These are phyloP conservation scores for Steromphala cineraria DNA, from an alignment of 2,888 invertebrate genomes.

Conservation along the genomic window DNA sequence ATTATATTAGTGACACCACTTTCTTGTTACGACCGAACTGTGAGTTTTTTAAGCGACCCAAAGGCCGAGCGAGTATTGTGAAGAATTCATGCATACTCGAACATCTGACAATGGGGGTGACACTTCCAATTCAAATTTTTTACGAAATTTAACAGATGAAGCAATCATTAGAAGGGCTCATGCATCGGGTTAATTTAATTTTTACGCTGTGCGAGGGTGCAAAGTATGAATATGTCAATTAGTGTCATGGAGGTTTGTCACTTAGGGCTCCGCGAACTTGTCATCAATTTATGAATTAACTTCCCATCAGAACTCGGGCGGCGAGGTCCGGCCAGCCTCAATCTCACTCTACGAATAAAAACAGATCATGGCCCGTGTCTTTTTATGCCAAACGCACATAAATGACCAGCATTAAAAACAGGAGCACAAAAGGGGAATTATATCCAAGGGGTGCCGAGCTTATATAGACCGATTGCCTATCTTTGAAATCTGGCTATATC, in stretches of 20 bases:
- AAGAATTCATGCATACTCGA: slow-evolving; percentile 34
- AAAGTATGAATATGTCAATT: slow-evolving; percentile 46
- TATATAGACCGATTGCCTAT: background rate
- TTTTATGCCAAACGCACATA: background rate
- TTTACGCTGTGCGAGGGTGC: slow-evolving; percentile 23
- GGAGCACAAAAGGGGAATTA: background rate
- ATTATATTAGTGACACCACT: slow-evolving; percentile 31
- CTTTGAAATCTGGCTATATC: background rate
- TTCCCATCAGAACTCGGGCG: background rate
- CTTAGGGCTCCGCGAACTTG: slow-evolving; percentile 19
- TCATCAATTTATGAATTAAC: slow-evolving; percentile 31
- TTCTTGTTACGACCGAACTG: slow-evolving; percentile 9
- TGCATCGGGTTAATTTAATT: slow-evolving; percentile 39
- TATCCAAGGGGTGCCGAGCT: background rate
- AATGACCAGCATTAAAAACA: background rate
- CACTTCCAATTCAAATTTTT: slow-evolving; percentile 29
- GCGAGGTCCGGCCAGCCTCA: background rate
- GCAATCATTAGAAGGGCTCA: slow-evolving; percentile 40
- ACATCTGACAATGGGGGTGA: slow-evolving; percentile 22
- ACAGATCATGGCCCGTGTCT: background rate
- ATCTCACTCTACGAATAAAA: background rate
- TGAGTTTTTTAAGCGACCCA: background rate
- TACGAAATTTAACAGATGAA: slow-evolving; percentile 25
- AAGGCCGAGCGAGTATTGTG: slow-evolving; percentile 9
- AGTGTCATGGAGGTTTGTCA: slow-evolving; percentile 19